Percentiles rank a stretch among this genome's conserved stretches.
phyloP scores from a whole-genome alignment of 2,888 invertebrate species.

The Phyto melanocephala region DNA sequence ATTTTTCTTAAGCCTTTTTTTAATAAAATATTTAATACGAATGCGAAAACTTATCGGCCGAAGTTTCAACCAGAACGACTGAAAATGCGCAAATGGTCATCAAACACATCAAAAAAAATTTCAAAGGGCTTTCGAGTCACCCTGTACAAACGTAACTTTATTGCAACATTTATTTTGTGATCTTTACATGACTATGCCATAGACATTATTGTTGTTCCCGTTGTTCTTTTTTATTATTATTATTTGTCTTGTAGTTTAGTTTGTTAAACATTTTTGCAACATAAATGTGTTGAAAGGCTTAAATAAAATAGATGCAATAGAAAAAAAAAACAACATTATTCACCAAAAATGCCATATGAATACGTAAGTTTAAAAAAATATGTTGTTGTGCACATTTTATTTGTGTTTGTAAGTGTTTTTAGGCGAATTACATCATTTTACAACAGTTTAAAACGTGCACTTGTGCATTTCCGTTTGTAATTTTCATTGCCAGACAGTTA shows the following conservation, averaged over 20 bases:
- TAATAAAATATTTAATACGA: no score
- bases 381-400: not conserved
- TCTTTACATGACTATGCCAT: not conserved
- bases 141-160: not conserved
- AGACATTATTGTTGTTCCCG: constrained; percentile 32
- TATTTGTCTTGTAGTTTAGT: constrained; percentile 57
- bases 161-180: not conserved
- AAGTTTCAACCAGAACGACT: no score
- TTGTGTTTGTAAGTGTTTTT: not conserved
- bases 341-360: not conserved
- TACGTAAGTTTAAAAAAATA: not conserved
- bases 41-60: no score
- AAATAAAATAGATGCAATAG: not conserved
- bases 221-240: constrained; percentile 36
- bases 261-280: constrained; percentile 52
- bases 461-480: not conserved
- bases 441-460: not conserved
- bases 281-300: constrained; percentile 47
- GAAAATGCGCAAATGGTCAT: no score
- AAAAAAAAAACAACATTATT: not conserved
- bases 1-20: no score
- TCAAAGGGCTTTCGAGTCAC: no score
- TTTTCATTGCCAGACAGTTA: constrained; percentile 10
- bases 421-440: not conserved
- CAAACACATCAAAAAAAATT: no score